A percentile compares a stretch with the other conserved stretches of the same genome.
These are phyloP conservation scores for Phyto melanocephala DNA, from an alignment of 2,888 invertebrate species.

Conservation along the genomic window DNA sequence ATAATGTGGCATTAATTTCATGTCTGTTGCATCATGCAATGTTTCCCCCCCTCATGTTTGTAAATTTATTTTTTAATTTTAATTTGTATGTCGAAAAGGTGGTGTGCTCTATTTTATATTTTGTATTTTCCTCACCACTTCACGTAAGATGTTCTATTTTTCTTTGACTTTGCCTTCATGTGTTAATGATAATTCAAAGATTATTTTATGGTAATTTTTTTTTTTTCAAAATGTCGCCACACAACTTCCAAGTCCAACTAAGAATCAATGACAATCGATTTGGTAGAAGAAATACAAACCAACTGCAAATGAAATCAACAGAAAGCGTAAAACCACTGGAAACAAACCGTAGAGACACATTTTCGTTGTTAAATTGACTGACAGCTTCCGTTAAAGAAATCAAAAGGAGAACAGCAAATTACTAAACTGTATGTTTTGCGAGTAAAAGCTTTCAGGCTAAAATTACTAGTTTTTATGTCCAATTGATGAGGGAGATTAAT, in stretches of 20 bases:
- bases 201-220: conserved; percentile 38
- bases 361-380: conserved; percentile 52
- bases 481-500: conserved; percentile 44
- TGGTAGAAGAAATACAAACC: not conserved
- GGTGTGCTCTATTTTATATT: conserved; percentile 6
- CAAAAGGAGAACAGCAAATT: not conserved
- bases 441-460: conserved; percentile 30
- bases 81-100: not conserved
- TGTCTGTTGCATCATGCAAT: not conserved
- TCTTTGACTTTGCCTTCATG: conserved; percentile 28
- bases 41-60: not conserved
- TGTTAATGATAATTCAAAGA: conserved; percentile 46
- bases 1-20: not conserved
- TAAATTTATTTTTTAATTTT: not conserved
- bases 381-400: conserved; percentile 56
- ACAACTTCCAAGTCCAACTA: not conserved
- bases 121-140: not conserved
- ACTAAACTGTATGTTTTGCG: not conserved
- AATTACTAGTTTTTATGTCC: conserved; percentile 41
- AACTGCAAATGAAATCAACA: not conserved
- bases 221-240: conserved; percentile 30
- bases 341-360: conserved; percentile 40
- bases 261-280: conserved; percentile 9
- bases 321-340: conserved; percentile 18
- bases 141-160: conserved; percentile 17